Conservation (phyloP, 2,113 vertebrate genomes). For the Todiramphus saurophagus region DNA sequence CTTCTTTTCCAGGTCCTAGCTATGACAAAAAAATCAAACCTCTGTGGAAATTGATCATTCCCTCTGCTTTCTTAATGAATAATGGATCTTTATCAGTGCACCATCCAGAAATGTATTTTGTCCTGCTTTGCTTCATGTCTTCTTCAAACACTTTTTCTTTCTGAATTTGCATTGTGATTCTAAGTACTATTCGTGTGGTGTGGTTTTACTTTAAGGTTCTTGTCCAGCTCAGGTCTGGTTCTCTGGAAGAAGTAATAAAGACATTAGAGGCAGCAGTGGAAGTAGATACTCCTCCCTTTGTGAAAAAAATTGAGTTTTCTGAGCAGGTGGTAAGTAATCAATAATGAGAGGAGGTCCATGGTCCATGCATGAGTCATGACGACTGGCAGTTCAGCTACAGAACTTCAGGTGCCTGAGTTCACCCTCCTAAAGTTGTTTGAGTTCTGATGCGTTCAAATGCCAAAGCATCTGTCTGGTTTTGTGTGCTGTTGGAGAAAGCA, state of each 20-base stretch:
- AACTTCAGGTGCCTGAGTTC: neutral
- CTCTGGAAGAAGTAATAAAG: constrained; percentile 65
- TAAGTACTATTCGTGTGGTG: neutral
- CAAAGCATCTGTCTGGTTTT: neutral
- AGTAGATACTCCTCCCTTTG: constrained; percentile 70
- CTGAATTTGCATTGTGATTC: neutral
- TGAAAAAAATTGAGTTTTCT: constrained; percentile 82
- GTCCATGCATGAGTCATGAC: neutral
- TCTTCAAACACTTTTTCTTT: neutral
- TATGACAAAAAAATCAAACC: neutral
- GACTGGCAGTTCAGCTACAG: neutral
- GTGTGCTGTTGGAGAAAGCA: neutral
- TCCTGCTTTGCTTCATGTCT: neutral
- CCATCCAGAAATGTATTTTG: neutral
- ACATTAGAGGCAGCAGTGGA: constrained; percentile 71
- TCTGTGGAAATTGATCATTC: neutral
- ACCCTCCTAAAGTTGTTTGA: neutral
- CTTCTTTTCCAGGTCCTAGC: neutral
- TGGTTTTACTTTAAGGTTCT: constrained; percentile 76
- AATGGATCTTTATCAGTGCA: neutral
- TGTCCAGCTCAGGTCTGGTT: constrained; percentile 76
- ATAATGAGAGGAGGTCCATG: neutral
- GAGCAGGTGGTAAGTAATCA: constrained; percentile 85
- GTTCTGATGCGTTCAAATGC: neutral
- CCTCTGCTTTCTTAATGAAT: neutral